These are phyloP conservation scores for Chlorodrepanis virens DNA, from an alignment of 2,113 vertebrate species.

Conservation along the genomic window DNA sequence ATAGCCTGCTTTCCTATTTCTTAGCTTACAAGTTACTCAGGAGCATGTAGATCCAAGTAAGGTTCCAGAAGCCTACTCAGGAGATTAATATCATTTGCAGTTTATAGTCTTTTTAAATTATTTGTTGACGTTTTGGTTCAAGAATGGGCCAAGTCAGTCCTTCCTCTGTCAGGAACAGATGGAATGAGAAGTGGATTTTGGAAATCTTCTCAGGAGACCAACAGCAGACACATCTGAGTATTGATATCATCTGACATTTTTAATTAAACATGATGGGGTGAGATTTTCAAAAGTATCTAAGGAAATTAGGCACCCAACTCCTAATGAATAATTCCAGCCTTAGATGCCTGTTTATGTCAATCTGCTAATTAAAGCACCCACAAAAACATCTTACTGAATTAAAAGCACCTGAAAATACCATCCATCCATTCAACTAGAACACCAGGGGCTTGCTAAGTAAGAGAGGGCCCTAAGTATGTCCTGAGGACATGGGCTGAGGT, in stretches of 20 bases:
- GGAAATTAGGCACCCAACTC: constrained; percentile 65
- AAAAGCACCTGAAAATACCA: constrained; percentile 20
- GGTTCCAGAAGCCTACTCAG: constrained; percentile 29
- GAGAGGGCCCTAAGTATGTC: neutral
- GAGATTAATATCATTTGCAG: constrained; percentile 46
- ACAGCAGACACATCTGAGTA: constrained; percentile 46
- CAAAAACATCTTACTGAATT: constrained; percentile 33
- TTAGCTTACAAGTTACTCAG: constrained; percentile 5
- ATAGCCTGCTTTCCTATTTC: neutral
- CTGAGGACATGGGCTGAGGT: rapidly evolving
- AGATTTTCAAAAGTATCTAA: constrained; percentile 59
- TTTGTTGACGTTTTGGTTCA: constrained; percentile 55
- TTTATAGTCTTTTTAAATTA: constrained; percentile 54
- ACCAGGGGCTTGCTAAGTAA: neutral
- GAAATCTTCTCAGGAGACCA: constrained; percentile 53
- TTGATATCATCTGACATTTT: constrained; percentile 61
- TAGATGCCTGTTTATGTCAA: constrained; percentile 58
- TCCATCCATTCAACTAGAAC: neutral
- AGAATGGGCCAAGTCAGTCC: constrained; percentile 46
- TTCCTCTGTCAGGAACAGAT: constrained; percentile 54
- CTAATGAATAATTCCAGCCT: constrained; percentile 58
- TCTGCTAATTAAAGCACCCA: constrained; percentile 66
- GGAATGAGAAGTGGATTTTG: constrained; percentile 59
- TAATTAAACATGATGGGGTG: constrained; percentile 63
- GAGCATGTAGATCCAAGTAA: constrained; percentile 17